Percentiles rank a stretch among this genome's conserved stretches.
Conservation (phyloP, 2,113 vertebrate genomes). For the Zeus faber region DNA sequence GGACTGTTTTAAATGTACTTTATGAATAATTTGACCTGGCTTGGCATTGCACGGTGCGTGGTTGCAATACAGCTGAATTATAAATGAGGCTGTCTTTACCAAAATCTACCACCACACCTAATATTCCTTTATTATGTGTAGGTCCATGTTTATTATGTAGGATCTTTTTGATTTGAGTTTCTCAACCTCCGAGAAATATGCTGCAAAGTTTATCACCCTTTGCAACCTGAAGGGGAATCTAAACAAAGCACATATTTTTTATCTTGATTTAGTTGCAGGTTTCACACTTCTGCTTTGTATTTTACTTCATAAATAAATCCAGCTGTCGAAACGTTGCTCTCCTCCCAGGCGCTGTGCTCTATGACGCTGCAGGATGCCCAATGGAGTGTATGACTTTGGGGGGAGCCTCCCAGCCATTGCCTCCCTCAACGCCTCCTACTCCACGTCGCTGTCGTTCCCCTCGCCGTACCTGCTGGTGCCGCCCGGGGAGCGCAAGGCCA, state of each 20-base stretch:
- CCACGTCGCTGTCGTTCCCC: constrained; percentile 76
- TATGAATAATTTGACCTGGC: too few species aligned
- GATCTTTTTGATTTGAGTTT: too few species aligned
- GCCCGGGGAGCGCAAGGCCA: constrained; percentile 73
- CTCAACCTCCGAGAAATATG: too few species aligned
- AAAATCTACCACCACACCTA: too few species aligned
- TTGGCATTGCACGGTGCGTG: too few species aligned
- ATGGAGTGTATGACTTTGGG: constrained; percentile 78
- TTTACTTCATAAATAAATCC: neutral
- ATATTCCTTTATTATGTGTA: too few species aligned
- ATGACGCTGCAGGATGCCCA: constrained; percentile 73
- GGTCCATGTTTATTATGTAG: too few species aligned
- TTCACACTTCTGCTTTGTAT: neutral
- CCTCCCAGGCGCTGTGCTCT: constrained; percentile 18
- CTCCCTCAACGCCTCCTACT: constrained; percentile 84
- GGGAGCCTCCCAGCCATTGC: constrained; percentile 87
- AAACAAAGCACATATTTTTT: neutral
- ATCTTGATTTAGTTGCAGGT: neutral
- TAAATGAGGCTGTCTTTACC: too few species aligned
- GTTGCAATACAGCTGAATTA: too few species aligned
- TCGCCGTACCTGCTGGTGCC: constrained; percentile 66
- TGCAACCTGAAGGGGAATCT: too few species aligned
- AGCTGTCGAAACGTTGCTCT: constrained; percentile 19
- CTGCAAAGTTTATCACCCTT: too few species aligned
- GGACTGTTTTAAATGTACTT: too few species aligned